phyloP scores from a whole-genome alignment of 2,888 invertebrate species.

The Geotrupes spiniger region DNA sequence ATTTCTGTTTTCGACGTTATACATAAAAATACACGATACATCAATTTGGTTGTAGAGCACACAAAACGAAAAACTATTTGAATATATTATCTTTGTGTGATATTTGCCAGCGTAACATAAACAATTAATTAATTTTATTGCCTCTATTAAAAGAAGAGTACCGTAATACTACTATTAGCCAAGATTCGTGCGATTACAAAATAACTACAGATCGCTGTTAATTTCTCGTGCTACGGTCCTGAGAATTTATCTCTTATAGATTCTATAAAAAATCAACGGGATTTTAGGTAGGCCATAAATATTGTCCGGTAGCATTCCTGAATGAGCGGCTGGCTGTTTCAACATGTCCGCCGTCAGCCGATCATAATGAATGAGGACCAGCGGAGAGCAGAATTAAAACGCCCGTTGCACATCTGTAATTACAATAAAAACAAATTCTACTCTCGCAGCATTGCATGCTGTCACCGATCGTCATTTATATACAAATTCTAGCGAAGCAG shows the following conservation, averaged over 20 bases:
- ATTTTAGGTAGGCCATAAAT: conserved; percentile 45
- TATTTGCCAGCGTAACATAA: too few relatives aligned
- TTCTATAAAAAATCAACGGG: conserved; percentile 42
- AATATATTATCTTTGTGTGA: too few relatives aligned
- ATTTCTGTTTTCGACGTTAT: too few relatives aligned
- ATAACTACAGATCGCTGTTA: background rate
- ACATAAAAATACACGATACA: too few relatives aligned
- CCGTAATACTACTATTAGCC: background rate
- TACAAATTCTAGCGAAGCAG: background rate
- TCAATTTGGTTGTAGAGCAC: too few relatives aligned
- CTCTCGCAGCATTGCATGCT: conserved; percentile 8
- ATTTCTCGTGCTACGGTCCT: conserved; percentile 25
- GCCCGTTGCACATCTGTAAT: conserved; percentile 30
- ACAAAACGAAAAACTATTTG: too few relatives aligned
- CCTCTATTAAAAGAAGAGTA: background rate
- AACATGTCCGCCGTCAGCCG: conserved; percentile 45
- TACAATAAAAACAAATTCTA: conserved; percentile 28
- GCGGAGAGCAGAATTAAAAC: conserved; percentile 24
- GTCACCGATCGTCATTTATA: conserved; percentile 8
- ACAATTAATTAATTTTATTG: background rate
- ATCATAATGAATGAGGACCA: conserved; percentile 44
- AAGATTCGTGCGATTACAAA: background rate
- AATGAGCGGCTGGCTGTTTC: conserved; percentile 46
- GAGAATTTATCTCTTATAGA: conserved; percentile 42
- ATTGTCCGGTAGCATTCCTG: conserved; percentile 46